phyloP scores from a whole-genome alignment of 1,140 invertebrate genomes.

The Drosophila orosa region DNA sequence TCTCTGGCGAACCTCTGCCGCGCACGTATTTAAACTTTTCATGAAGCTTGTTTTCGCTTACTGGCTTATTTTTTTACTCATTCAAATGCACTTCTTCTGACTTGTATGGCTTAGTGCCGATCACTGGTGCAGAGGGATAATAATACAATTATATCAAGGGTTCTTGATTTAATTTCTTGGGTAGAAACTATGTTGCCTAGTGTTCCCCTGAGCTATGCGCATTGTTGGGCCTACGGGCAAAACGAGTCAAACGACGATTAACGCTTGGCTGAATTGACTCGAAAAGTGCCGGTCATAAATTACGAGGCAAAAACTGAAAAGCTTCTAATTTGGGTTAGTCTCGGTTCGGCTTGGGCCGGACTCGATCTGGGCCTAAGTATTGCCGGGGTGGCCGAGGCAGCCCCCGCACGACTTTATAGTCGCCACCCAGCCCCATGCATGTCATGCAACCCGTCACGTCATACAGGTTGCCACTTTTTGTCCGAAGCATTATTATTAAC shows the following conservation, averaged over 20 bases:
- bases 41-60: too few species aligned
- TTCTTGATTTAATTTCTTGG: background rate
- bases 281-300: constrained; percentile 79
- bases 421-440: constrained; percentile 38
- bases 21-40: too few species aligned
- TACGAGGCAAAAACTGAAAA: constrained; percentile 70
- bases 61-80: too few species aligned
- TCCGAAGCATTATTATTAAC: constrained; percentile 70
- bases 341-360: constrained; percentile 12
- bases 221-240: constrained; percentile 54
- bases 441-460: constrained; percentile 67
- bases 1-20: too few species aligned
- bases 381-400: constrained; percentile 24
- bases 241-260: constrained; percentile 80
- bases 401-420: background rate
- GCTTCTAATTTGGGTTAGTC: constrained; percentile 57
- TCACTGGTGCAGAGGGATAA: too few species aligned
- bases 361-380: constrained; percentile 20
- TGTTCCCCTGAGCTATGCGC: constrained; percentile 41
- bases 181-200: background rate
- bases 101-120: too few species aligned
- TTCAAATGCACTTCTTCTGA: too few species aligned
- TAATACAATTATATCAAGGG: too few species aligned
- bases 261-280: constrained; percentile 78
- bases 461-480: constrained; percentile 65